Conservation (phyloP, 2,113 vertebrate genomes). For the Petroica traversi region DNA sequence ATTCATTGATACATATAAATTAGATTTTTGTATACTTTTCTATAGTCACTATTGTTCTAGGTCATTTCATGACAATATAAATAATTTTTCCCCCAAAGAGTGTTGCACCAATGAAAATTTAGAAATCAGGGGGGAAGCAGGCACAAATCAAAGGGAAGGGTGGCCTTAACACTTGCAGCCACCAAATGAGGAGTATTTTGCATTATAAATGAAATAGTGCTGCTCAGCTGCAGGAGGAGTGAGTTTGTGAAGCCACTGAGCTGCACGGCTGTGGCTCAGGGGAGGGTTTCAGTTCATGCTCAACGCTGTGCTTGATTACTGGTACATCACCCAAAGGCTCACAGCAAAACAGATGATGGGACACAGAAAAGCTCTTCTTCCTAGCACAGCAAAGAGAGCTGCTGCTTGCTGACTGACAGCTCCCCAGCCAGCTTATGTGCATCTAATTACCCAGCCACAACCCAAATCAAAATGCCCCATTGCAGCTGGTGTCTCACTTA, state of each 20-base stretch:
- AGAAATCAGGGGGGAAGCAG: background rate
- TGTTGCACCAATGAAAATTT: background rate
- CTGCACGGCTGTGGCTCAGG: background rate
- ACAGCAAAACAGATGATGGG: background rate
- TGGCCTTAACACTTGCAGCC: background rate
- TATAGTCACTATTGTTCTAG: background rate
- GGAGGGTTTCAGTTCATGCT: background rate
- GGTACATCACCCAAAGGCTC: background rate
- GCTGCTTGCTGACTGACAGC: constrained; percentile 27
- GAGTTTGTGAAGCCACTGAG: background rate
- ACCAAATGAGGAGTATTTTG: background rate
- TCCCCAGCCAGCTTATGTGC: constrained; percentile 43
- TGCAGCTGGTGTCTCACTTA: constrained; percentile 74
- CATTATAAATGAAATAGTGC: background rate
- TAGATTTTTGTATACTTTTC: background rate
- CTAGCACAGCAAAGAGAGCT: background rate
- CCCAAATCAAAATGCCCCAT: constrained; percentile 64
- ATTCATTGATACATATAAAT: background rate
- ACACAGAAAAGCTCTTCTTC: background rate
- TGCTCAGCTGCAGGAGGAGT: background rate
- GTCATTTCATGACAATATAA: background rate
- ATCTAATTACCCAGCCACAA: constrained; percentile 64
- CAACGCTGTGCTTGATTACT: background rate
- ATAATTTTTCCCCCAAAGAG: background rate
- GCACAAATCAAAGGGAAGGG: background rate